Conservation (phyloP, 2,113 vertebrate genomes). For the Origma solitaria region DNA sequence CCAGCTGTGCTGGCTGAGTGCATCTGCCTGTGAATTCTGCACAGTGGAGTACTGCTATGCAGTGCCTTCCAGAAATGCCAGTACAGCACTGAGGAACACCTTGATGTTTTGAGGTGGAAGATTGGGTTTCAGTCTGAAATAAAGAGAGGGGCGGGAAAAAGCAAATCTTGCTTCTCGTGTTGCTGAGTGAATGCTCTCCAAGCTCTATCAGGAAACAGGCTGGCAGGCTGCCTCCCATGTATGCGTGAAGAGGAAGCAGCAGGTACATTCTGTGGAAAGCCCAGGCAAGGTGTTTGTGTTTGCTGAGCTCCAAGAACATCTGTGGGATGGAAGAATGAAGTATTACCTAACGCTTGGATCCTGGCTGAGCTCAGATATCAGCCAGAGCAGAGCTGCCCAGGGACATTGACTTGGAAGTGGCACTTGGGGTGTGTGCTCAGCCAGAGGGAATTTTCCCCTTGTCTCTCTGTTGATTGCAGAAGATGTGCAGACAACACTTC, state of each 20-base stretch:
- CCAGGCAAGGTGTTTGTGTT: neutral
- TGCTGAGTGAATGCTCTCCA: neutral
- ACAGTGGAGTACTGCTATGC: neutral
- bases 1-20: neutral
- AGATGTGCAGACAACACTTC: neutral
- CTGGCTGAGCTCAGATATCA: neutral
- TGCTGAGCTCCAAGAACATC: neutral
- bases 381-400: neutral
- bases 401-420: neutral
- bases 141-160: accelerated
- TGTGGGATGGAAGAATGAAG: neutral
- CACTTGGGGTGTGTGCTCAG: neutral
- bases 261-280: neutral
- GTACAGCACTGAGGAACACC: neutral
- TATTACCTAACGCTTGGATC: neutral
- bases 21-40: neutral
- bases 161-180: neutral
- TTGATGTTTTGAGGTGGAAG: neutral
- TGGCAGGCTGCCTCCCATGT: neutral
- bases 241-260: neutral
- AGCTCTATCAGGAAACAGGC: neutral
- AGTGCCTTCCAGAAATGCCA: neutral
- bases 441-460: neutral
- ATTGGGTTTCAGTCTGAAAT: neutral
- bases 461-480: neutral